Evolutionary conservation across 1,140 invertebrate genomes (phyloP).

Genomic region (Drosophila truncata): DNA sequence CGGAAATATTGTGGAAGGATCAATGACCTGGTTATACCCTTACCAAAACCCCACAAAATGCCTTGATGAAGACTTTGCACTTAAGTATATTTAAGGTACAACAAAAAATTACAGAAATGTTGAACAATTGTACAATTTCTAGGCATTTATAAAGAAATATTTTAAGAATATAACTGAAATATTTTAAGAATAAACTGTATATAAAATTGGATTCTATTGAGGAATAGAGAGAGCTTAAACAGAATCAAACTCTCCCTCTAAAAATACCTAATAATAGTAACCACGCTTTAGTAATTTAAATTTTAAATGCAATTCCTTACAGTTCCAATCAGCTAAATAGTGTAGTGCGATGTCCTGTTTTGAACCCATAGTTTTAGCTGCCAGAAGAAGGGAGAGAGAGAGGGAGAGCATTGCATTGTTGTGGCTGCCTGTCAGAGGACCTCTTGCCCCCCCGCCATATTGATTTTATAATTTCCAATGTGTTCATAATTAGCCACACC

Average conservation of each 20-base stretch:
- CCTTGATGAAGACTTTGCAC: neutral
- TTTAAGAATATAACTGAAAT: neutral
- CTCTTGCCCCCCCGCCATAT: slow-evolving; percentile 32
- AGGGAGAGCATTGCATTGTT: neutral
- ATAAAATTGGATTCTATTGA: too few species aligned
- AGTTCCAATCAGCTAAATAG: neutral
- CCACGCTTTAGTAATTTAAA: neutral
- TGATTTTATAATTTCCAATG: slow-evolving; percentile 72
- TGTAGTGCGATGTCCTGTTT: neutral
- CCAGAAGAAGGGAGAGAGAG: neutral
- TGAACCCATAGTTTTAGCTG: neutral
- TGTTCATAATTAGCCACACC: slow-evolving; percentile 68
- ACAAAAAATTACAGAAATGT: neutral
- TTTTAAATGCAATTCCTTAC: neutral
- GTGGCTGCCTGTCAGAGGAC: slow-evolving; percentile 9
- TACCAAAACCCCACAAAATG: neutral
- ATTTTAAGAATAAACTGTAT: neutral
- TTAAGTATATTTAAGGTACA: neutral
- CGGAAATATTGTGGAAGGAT: slow-evolving; percentile 29
- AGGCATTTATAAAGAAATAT: neutral
- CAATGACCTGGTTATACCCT: slow-evolving; percentile 38
- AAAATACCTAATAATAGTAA: neutral
- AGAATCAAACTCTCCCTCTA: neutral
- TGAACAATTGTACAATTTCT: neutral
- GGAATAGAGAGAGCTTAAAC: neutral